These are phyloP conservation scores for Spodoptera exigua DNA, from an alignment of 2,888 invertebrate species.

Conservation along the genomic window DNA sequence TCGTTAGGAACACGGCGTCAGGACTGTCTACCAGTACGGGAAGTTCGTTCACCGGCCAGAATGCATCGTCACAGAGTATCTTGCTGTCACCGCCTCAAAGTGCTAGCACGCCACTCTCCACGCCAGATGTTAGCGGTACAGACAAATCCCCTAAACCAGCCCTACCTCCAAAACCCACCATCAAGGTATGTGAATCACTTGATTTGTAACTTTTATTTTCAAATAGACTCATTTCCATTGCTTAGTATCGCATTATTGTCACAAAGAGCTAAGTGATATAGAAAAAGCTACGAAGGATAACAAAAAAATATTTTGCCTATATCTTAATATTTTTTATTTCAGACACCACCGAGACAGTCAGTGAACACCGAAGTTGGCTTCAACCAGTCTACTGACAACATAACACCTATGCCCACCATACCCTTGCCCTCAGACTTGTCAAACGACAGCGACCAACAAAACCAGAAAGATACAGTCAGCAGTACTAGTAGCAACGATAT, in stretches of 20 bases:
- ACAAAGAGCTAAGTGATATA: neutral
- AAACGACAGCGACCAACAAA: constrained; percentile 74
- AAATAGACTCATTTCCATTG: constrained; percentile 1
- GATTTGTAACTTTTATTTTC: constrained; percentile 1
- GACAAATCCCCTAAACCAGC: constrained; percentile 92
- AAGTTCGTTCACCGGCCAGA: constrained; percentile 79
- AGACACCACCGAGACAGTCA: constrained; percentile 88
- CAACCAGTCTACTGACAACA: constrained; percentile 71
- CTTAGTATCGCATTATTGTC: neutral
- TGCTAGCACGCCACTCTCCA: constrained; percentile 89
- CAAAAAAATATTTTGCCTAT: neutral
- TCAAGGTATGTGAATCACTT: constrained; percentile 80
- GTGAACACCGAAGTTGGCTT: constrained; percentile 79
- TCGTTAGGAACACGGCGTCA: constrained; percentile 86
- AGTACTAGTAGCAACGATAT: constrained; percentile 79
- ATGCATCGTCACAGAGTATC: constrained; percentile 82
- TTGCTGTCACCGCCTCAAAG: constrained; percentile 90
- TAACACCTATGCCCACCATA: constrained; percentile 74
- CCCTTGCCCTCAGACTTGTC: constrained; percentile 74
- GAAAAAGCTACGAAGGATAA: no score
- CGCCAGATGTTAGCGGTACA: constrained; percentile 85
- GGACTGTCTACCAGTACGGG: constrained; percentile 85
- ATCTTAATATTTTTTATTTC: constrained; percentile 56
- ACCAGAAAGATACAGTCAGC: constrained; percentile 84
- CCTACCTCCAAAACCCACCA: constrained; percentile 94